phyloP scores from a whole-genome alignment of 2,888 invertebrate species.

The Tyria jacobaeae region DNA sequence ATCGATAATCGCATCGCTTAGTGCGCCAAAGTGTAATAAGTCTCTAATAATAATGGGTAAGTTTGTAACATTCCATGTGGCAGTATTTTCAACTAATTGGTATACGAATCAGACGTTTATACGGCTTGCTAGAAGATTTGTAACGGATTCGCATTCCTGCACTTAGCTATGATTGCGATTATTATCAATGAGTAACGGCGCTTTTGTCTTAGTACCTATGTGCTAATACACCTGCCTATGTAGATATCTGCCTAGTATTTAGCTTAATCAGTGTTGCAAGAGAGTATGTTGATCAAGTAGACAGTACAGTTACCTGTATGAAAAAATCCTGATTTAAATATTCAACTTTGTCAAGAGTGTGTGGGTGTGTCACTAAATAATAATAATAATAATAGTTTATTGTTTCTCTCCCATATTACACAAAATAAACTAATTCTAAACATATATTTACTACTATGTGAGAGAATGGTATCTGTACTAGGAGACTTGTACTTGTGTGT shows the following conservation, averaged over 20 bases:
- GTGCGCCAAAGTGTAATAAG: neutral
- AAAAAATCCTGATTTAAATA: too few relatives aligned
- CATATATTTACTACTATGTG: too few relatives aligned
- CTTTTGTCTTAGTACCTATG: slow-evolving; percentile 36
- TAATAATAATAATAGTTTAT: too few relatives aligned
- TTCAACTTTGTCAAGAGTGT: too few relatives aligned
- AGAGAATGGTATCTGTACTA: too few relatives aligned
- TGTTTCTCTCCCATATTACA: too few relatives aligned
- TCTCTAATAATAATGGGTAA: slow-evolving; percentile 2
- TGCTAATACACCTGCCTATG: too few relatives aligned
- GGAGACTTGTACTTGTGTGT: too few relatives aligned
- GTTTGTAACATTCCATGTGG: slow-evolving; percentile 11
- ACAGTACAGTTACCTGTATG: too few relatives aligned
- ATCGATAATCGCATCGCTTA: neutral
- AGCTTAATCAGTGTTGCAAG: neutral
- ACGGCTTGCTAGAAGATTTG: slow-evolving; percentile 32
- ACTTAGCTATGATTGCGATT: slow-evolving; percentile 43
- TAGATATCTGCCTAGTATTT: slow-evolving; percentile 12
- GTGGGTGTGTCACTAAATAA: too few relatives aligned
- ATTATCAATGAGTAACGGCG: slow-evolving; percentile 42
- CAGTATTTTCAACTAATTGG: slow-evolving; percentile 31
- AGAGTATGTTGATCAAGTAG: neutral
- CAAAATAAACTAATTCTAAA: too few relatives aligned
- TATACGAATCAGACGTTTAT: slow-evolving; percentile 28
- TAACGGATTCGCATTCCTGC: slow-evolving; percentile 43